Evolutionary conservation across 2,888 invertebrate species (phyloP).

Genomic region (Synanthedon formicaeformis): DNA sequence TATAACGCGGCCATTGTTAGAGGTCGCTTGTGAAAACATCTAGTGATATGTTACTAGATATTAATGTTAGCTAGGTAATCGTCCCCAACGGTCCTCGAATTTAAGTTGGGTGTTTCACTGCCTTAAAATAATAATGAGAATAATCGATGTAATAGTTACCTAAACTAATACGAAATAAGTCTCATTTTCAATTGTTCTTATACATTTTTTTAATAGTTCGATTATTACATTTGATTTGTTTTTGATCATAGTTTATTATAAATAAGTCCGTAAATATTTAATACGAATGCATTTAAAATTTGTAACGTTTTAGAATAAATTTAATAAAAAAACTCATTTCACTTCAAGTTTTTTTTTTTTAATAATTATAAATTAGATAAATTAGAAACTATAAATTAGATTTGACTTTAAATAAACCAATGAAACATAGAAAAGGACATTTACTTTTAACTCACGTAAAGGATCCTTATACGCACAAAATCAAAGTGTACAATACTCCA

Average conservation of each 20-base stretch:
- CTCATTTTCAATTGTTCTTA: slow-evolving; percentile 42
- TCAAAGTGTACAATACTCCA: too few relatives aligned
- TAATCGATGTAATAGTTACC: slow-evolving; percentile 58
- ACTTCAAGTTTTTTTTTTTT: slow-evolving; percentile 4
- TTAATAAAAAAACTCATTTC: neutral
- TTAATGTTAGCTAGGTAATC: slow-evolving; percentile 69
- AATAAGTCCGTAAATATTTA: neutral
- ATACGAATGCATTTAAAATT: neutral
- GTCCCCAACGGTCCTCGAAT: slow-evolving; percentile 67
- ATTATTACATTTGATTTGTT: neutral
- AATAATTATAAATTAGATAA: too few relatives aligned
- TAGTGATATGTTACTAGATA: slow-evolving; percentile 62
- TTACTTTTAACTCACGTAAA: too few relatives aligned
- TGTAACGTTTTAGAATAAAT: neutral
- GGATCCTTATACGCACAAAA: too few relatives aligned
- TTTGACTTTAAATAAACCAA: too few relatives aligned
- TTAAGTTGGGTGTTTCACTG: slow-evolving; percentile 71
- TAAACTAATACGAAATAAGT: slow-evolving; percentile 60
- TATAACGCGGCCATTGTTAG: slow-evolving; percentile 59
- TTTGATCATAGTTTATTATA: neutral
- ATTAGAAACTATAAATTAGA: too few relatives aligned
- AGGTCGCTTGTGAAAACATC: slow-evolving; percentile 64
- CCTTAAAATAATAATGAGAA: slow-evolving; percentile 62
- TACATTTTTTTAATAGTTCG: slow-evolving; percentile 13
- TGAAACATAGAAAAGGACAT: too few relatives aligned